Conservation (phyloP, 1,140 invertebrate species). For the Pogonus chalceus region DNA sequence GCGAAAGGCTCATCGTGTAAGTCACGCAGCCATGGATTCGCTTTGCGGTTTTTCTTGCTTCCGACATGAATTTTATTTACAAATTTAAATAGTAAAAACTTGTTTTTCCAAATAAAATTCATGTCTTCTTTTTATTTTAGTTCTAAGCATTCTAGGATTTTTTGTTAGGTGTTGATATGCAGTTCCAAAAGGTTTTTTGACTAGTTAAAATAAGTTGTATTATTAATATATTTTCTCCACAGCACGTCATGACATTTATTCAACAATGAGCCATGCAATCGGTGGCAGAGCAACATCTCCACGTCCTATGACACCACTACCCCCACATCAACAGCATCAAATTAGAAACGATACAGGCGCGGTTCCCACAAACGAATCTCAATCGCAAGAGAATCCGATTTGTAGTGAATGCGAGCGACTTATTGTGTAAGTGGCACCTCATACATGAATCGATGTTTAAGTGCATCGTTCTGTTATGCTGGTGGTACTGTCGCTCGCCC, state of each 20-base stretch:
- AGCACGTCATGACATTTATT: constrained; percentile 48
- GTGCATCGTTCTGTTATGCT: too few relatives aligned
- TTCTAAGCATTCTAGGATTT: too few relatives aligned
- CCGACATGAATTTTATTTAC: not conserved
- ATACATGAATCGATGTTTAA: too few relatives aligned
- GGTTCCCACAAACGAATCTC: constrained; percentile 26
- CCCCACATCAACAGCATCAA: constrained; percentile 35
- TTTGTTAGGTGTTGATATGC: too few relatives aligned
- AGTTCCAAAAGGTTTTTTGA: too few relatives aligned
- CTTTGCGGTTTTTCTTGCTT: not conserved
- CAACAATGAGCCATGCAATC: constrained; percentile 49
- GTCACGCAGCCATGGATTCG: too few relatives aligned
- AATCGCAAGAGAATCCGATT: constrained; percentile 42
- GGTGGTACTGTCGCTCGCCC: too few relatives aligned
- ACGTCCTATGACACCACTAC: constrained; percentile 20
- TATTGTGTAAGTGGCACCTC: constrained; percentile 61
- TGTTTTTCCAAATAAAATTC: not conserved
- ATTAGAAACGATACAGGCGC: constrained; percentile 31
- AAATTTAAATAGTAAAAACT: too few relatives aligned
- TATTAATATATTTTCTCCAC: constrained; percentile 16
- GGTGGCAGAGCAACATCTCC: constrained; percentile 41
- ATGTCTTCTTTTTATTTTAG: too few relatives aligned
- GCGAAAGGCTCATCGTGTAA: constrained; percentile 90
- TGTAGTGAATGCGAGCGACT: constrained; percentile 63
- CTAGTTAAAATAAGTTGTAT: not conserved